A percentile compares a stretch with the other conserved stretches of the same genome.
phyloP scores from a whole-genome alignment of 1,140 invertebrate species.

The Coenobita brevimanus region DNA sequence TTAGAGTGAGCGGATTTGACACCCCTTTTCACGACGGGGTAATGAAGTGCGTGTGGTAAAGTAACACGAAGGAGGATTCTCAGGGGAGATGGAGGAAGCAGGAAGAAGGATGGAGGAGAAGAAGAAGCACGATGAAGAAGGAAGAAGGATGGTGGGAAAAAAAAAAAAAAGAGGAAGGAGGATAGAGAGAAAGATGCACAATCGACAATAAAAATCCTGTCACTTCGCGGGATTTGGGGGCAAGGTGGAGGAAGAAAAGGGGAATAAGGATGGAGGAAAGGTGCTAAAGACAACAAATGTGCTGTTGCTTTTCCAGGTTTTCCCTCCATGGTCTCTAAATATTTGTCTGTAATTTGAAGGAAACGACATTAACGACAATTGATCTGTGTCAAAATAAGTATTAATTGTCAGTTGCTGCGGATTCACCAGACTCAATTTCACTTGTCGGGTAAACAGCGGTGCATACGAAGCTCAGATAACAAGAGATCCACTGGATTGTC shows the following conservation, averaged over 20 bases:
- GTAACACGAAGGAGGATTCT: neutral
- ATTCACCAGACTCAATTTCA: too few species aligned
- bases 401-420: too few species aligned
- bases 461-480: too few species aligned
- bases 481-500: too few species aligned
- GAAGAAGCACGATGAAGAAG: neutral
- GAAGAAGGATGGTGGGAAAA: neutral
- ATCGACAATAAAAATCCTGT: too few species aligned
- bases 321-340: too few species aligned
- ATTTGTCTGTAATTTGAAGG: too few species aligned
- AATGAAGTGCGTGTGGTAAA: constrained; percentile 14
- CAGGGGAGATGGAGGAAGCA: neutral
- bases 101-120: neutral
- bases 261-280: neutral
- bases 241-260: neutral
- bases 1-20: neutral
- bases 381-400: too few species aligned
- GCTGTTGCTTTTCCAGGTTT: too few species aligned
- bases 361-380: too few species aligned
- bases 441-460: too few species aligned
- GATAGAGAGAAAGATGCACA: neutral
- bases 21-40: constrained; percentile 9
- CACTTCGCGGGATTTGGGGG: too few species aligned
- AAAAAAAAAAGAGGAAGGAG: neutral
- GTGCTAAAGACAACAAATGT: neutral